Evolutionary conservation across 2,797 vertebrate genomes (phyloP).

Genomic region (Capromys pilorides): DNA sequence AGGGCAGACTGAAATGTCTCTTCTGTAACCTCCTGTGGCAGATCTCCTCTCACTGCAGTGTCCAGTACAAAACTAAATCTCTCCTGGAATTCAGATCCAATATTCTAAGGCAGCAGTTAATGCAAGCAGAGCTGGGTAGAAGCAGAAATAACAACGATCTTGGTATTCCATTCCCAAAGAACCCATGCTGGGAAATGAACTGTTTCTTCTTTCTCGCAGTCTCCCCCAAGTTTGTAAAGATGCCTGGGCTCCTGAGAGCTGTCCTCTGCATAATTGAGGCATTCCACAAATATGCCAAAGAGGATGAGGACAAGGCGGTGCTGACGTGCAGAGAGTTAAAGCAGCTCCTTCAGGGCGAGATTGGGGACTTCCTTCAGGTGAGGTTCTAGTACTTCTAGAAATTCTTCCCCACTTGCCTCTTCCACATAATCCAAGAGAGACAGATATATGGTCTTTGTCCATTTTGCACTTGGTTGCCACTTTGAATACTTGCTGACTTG

Average conservation of each 20-base stretch:
- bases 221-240: conserved; percentile 52
- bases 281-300: conserved; percentile 73
- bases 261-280: conserved; percentile 61
- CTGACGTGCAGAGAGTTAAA: conserved; percentile 65
- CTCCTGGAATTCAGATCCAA: not conserved
- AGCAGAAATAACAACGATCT: not conserved
- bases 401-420: not conserved
- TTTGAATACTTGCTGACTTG: conserved; percentile 1
- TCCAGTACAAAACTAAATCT: not conserved
- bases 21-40: not conserved
- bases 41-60: not conserved
- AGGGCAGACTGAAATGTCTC: not conserved
- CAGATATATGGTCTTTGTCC: not conserved
- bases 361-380: conserved; percentile 73
- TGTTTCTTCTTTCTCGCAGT: conserved; percentile 54
- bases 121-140: not conserved
- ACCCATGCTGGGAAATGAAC: not conserved
- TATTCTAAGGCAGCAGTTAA: not conserved
- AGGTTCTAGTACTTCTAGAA: not conserved
- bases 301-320: not conserved
- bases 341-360: conserved; percentile 62
- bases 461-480: not conserved
- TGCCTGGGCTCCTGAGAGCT: conserved; percentile 68
- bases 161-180: not conserved
- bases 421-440: conserved; percentile 3